phyloP scores from a whole-genome alignment of 2,113 vertebrate genomes.

The Columba janthina region DNA sequence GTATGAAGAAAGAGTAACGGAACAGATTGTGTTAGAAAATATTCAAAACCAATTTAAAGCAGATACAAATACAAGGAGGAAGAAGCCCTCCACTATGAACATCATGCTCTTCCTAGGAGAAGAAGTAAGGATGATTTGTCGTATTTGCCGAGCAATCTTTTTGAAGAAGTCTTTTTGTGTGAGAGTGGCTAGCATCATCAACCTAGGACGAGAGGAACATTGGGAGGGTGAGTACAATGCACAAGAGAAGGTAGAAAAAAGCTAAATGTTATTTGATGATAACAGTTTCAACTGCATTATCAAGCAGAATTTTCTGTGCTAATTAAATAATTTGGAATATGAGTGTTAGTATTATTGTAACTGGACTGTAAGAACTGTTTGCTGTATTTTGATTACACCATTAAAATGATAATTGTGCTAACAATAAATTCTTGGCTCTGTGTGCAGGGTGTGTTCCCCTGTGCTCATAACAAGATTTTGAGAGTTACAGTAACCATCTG shows the following conservation, averaged over 20 bases:
- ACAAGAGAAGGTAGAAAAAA: not conserved
- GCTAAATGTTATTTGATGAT: not conserved
- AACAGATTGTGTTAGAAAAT: not conserved
- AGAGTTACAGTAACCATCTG: constrained; percentile 31
- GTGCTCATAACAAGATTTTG: not conserved
- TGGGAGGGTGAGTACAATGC: not conserved
- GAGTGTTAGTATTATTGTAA: not conserved
- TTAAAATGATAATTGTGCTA: not conserved
- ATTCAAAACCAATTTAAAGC: not conserved
- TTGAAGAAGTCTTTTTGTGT: not conserved
- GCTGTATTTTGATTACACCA: not conserved
- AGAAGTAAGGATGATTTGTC: not conserved
- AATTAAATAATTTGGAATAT: not conserved
- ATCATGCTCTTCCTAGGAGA: not conserved
- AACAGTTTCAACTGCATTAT: not conserved
- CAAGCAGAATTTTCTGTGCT: not conserved
- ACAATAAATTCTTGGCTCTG: not conserved
- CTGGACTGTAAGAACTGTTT: not conserved
- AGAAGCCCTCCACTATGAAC: not conserved
- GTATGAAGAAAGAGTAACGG: not conserved
- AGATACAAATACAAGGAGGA: not conserved
- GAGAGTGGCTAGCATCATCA: not conserved
- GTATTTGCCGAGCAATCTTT: not conserved
- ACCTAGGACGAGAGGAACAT: not conserved
- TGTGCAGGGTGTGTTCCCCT: not conserved